Evolutionary conservation across 2,113 vertebrate species (phyloP).

Genomic region (Megaleporinus macrocephalus): DNA sequence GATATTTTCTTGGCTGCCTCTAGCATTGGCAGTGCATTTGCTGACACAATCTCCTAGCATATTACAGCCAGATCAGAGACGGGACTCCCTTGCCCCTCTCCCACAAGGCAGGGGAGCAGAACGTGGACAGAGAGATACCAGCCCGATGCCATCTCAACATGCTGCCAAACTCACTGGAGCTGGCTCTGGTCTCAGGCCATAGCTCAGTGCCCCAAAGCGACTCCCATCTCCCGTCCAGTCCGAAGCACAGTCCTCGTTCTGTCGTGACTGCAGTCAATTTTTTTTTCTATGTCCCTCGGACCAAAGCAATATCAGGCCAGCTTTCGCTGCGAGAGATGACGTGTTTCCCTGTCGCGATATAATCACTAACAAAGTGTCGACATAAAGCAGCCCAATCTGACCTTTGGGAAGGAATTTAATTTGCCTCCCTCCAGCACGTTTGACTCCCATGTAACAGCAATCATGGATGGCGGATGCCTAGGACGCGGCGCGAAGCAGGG

Average conservation of each 20-base stretch:
- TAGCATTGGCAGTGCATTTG: slow-evolving; percentile 38
- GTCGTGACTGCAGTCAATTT: not conserved
- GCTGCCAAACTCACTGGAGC: slow-evolving; percentile 31
- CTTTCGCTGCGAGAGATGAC: slow-evolving; percentile 32
- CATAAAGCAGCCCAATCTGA: slow-evolving; percentile 55
- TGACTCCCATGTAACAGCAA: slow-evolving; percentile 58
- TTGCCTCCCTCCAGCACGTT: slow-evolving; percentile 53
- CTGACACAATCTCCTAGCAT: slow-evolving; percentile 37
- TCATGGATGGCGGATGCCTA: slow-evolving; percentile 42
- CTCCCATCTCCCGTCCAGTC: not conserved
- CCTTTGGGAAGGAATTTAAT: slow-evolving; percentile 60
- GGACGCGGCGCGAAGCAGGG: slow-evolving; percentile 37
- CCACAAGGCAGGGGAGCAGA: not conserved
- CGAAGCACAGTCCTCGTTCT: not conserved
- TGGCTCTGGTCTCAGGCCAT: not conserved
- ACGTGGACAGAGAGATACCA: slow-evolving; percentile 18
- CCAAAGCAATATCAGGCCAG: slow-evolving; percentile 20
- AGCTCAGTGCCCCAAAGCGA: not conserved
- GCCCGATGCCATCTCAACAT: slow-evolving; percentile 23
- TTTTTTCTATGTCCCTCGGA: not conserved
- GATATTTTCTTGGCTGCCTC: slow-evolving; percentile 39
- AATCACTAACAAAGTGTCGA: slow-evolving; percentile 54
- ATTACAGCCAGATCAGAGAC: slow-evolving; percentile 49
- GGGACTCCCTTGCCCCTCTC: slow-evolving; percentile 25
- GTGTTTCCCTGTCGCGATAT: slow-evolving; percentile 44